phyloP scores from a whole-genome alignment of 2,113 vertebrate genomes.

The Microtus ochrogaster region DNA sequence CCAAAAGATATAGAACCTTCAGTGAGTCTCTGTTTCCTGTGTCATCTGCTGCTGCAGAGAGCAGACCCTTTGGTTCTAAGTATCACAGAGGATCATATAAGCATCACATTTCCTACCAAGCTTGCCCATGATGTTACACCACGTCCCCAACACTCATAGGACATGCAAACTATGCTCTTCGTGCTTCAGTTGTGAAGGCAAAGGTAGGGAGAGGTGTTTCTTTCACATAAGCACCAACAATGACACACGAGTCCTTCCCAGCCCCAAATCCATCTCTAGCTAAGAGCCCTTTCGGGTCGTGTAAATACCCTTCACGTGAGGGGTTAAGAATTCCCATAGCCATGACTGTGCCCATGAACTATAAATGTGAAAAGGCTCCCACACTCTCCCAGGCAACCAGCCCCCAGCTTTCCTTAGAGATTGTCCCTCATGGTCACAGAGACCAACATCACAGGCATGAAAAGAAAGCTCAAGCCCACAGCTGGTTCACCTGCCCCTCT shows the following conservation, averaged over 20 bases:
- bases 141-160: not conserved
- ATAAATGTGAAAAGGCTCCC: not conserved
- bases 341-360: not conserved
- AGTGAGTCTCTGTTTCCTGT: not conserved
- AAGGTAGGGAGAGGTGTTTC: not conserved
- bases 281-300: not conserved
- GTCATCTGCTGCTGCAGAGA: not conserved
- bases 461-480: not conserved
- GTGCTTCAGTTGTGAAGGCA: not conserved
- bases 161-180: not conserved
- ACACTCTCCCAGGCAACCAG: not conserved
- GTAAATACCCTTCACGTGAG: not conserved
- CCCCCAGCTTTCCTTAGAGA: not conserved
- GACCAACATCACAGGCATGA: not conserved
- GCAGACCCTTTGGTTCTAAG: not conserved
- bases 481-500: constrained; percentile 11
- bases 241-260: not conserved
- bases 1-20: not conserved
- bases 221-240: not conserved
- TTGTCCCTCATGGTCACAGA: not conserved
- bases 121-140: not conserved
- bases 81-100: not conserved
- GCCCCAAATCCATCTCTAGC: not conserved
- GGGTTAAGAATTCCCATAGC: not conserved
- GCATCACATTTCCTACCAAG: not conserved